Evolutionary conservation across 2,113 vertebrate genomes (phyloP).

Genomic region (Cyphomyrus discorhynchus): DNA sequence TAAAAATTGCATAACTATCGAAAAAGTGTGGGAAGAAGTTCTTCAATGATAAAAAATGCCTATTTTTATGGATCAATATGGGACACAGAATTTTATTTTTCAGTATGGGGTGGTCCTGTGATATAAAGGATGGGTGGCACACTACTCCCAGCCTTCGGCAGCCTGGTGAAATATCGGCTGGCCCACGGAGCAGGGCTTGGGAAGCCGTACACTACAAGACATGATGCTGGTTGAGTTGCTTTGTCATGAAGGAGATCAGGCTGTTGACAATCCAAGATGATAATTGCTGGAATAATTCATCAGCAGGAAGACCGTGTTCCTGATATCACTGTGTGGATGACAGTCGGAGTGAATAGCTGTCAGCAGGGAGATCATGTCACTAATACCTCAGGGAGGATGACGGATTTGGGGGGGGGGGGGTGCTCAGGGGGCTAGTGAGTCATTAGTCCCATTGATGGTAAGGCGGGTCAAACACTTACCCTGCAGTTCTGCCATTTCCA

Average conservation of each 20-base stretch:
- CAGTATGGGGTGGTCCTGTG: not conserved
- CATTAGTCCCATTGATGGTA: not conserved
- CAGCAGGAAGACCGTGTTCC: not conserved
- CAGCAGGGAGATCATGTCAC: not conserved
- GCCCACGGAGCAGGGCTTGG: not conserved
- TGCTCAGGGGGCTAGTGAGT: not conserved
- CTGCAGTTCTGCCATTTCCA: constrained; percentile 3
- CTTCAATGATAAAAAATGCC: not conserved
- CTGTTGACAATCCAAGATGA: not conserved
- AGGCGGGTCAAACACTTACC: constrained; percentile 5
- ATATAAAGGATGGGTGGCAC: not conserved
- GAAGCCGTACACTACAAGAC: not conserved
- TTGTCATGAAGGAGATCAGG: too few relatives aligned
- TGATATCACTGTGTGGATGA: not conserved
- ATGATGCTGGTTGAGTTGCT: not conserved
- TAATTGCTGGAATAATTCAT: not conserved
- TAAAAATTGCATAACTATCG: not conserved
- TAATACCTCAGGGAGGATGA: not conserved
- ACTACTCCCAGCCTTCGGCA: not conserved
- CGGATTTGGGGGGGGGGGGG: not conserved
- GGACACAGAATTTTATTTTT: not conserved
- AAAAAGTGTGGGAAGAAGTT: not conserved
- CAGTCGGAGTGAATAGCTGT: not conserved
- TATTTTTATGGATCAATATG: not conserved
- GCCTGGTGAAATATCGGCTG: not conserved